A percentile compares a stretch with the other conserved stretches of the same genome.
Evolutionary conservation across 2,888 invertebrate species (phyloP).

Genomic region (Aspidapion aeneum): DNA sequence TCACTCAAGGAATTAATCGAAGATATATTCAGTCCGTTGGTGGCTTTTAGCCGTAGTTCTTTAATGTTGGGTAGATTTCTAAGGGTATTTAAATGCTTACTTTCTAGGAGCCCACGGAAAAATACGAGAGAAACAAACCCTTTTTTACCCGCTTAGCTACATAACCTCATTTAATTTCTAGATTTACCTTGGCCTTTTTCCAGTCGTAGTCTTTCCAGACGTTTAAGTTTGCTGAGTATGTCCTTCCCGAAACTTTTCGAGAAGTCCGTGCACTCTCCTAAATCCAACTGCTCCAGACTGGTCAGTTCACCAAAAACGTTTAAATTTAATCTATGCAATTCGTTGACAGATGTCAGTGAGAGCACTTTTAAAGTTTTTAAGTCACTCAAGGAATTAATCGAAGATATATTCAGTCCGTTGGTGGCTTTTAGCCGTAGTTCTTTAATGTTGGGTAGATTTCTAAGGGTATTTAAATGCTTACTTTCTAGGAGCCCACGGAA

Average conservation of each 20-base stretch:
- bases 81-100: too few relatives aligned
- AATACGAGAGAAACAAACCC: too few relatives aligned
- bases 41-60: too few relatives aligned
- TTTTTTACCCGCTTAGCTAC: too few relatives aligned
- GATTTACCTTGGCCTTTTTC: slow-evolving; percentile 52
- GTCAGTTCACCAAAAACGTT: slow-evolving; percentile 55
- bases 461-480: slow-evolving; percentile 61
- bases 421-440: slow-evolving; percentile 75
- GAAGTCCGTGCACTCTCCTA: slow-evolving; percentile 77
- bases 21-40: too few relatives aligned
- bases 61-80: too few relatives aligned
- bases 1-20: too few relatives aligned
- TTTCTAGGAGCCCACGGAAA: too few relatives aligned
- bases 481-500: too few relatives aligned
- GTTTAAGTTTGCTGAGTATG: slow-evolving; percentile 58
- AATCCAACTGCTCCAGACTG: slow-evolving; percentile 68
- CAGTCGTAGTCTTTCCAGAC: slow-evolving; percentile 66
- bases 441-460: slow-evolving; percentile 58
- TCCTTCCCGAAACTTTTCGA: slow-evolving; percentile 64
- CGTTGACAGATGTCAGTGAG: slow-evolving; percentile 60
- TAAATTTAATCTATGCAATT: slow-evolving; percentile 46
- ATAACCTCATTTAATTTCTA: too few relatives aligned
- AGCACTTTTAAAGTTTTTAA: slow-evolving; percentile 64
- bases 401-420: slow-evolving; percentile 59
- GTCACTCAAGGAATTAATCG: slow-evolving; percentile 58